Evolutionary conservation across 2,888 invertebrate species (phyloP).

Genomic region (Hypena proboscidalis): DNA sequence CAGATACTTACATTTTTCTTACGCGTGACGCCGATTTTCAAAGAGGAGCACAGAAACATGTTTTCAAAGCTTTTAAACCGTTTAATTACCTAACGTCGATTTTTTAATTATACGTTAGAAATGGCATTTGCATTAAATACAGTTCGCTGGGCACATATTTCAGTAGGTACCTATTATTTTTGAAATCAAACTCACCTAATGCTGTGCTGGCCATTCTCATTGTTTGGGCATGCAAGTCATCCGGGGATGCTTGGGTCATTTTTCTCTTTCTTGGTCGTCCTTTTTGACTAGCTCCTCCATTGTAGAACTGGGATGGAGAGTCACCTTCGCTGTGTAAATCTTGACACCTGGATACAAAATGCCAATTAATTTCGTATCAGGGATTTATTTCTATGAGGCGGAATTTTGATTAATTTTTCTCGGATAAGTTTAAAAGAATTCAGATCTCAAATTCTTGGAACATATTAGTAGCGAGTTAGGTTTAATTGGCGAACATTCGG

Average conservation of each 20-base stretch:
- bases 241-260: slow-evolving; percentile 83
- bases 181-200: slow-evolving; percentile 84
- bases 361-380: too few species aligned
- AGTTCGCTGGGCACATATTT: slow-evolving; percentile 46
- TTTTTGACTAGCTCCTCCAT: slow-evolving; percentile 88
- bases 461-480: slow-evolving; percentile 23
- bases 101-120: slow-evolving; percentile 33
- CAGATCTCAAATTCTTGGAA: slow-evolving; percentile 20
- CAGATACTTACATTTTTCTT: slow-evolving; percentile 32
- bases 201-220: slow-evolving; percentile 90
- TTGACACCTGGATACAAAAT: slow-evolving; percentile 63
- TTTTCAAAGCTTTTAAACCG: slow-evolving; percentile 32
- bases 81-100: slow-evolving; percentile 29
- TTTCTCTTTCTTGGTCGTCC: slow-evolving; percentile 93
- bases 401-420: slow-evolving; percentile 45
- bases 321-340: slow-evolving; percentile 82
- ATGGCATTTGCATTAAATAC: slow-evolving; percentile 48
- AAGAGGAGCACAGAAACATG: slow-evolving; percentile 23
- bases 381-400: slow-evolving; percentile 12
- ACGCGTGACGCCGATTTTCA: slow-evolving; percentile 35
- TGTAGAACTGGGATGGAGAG: slow-evolving; percentile 87
- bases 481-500: slow-evolving; percentile 41
- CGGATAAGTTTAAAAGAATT: slow-evolving; percentile 29
- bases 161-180: too few species aligned
- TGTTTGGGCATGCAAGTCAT: slow-evolving; percentile 87